phyloP scores from a whole-genome alignment of 2,888 invertebrate species.

The Flexamia atlantica region DNA sequence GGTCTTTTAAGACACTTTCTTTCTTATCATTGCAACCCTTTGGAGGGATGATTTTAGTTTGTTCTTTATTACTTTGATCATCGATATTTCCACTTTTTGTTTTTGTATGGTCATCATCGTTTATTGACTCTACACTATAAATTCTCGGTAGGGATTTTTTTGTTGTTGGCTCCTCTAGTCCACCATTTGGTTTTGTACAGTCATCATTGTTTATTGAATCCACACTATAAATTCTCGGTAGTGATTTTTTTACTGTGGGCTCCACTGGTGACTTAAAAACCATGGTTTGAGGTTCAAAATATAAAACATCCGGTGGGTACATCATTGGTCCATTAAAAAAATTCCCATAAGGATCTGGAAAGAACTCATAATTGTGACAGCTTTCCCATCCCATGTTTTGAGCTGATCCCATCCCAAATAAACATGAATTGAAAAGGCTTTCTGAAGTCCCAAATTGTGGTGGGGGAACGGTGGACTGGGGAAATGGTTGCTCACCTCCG shows the following conservation, averaged over 20 bases:
- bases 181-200: too few species aligned
- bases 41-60: not conserved
- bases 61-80: not conserved
- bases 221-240: conserved; percentile 27
- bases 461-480: not conserved
- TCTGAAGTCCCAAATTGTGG: not conserved
- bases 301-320: conserved; percentile 1
- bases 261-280: conserved; percentile 5
- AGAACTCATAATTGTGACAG: not conserved
- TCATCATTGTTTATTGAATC: not conserved
- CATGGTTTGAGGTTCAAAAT: conserved; percentile 10
- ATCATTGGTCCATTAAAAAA: not conserved
- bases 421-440: not conserved
- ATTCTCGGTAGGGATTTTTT: conserved; percentile 15
- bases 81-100: not conserved
- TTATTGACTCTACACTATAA: conserved; percentile 31
- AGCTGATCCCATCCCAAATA: too few species aligned
- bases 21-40: not conserved
- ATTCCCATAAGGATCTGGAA: not conserved
- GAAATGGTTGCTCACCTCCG: not conserved
- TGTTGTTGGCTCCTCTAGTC: not conserved
- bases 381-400: not conserved
- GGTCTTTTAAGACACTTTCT: not conserved
- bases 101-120: not conserved
- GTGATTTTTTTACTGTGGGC: not conserved